Evolutionary conservation across 2,888 invertebrate genomes (phyloP), one percentile per base, ranked within the genome.

Genomic region (Dynastes hyllus): DNA sequence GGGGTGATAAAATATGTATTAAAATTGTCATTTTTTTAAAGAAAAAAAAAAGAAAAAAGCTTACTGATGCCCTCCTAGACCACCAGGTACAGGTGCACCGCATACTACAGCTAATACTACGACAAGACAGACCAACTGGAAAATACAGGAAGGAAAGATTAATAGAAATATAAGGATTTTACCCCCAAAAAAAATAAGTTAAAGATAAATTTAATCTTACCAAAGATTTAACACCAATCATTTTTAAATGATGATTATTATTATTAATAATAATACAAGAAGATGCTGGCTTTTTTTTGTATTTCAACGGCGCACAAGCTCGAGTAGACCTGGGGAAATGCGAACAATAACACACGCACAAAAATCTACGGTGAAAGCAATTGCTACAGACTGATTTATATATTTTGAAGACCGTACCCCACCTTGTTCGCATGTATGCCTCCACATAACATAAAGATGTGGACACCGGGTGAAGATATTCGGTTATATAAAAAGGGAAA

Each of bases 41-140:
- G 5, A 5, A 11, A 45, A 45, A 45, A 8, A 11, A 8, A 11
- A 45, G 45, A 11, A 45, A 45, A 45, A 8, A 45, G 8, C 79
- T 76, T 76, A 79, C 79, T 79, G 79, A 45, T 45, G 61, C 4
- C 79, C 79, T 65, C 78, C 78, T 22, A 27, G 51, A 16, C 73
- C 71, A 22, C 79, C 79, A 58, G 79, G 78, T 27, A 50, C 61
- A 8, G 78, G 79, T 2, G 76, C 70, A 61, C 69, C 45, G 13
- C 61, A 69, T 58, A 70, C 76, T 4, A 76, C 32, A 67, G 76
- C 79, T 50, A 79, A 69, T 55, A 79, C 65, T 22, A 53, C 76
- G 22, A 61, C 50, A 40, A 76, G 50, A n/a, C 76, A 76, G 61
- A 79, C 61, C 76, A 79, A 76, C 79, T 79, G 58, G 29, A 76